These are phyloP conservation scores for Lepas anatifera DNA, from an alignment of 2,888 invertebrate genomes.

Conservation along the genomic window DNA sequence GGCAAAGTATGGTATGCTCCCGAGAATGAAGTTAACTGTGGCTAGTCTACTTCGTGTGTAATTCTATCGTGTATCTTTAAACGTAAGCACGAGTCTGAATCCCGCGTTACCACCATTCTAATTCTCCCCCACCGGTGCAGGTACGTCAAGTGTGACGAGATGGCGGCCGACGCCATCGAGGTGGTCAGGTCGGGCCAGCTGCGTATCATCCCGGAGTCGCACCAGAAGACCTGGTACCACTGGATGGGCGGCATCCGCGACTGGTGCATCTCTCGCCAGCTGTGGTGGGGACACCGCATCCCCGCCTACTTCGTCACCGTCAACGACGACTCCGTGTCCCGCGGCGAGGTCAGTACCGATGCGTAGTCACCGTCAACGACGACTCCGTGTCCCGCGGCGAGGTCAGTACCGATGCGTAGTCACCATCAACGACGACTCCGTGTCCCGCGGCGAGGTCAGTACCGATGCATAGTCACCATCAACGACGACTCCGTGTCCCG, in stretches of 20 bases:
- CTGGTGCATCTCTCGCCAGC: constrained; percentile 93
- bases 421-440: constrained; percentile 34
- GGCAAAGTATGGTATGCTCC: too few species aligned
- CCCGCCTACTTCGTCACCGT: constrained; percentile 75
- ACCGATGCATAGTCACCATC: constrained; percentile 62
- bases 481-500: constrained; percentile 26
- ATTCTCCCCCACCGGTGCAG: neutral
- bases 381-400: constrained; percentile 31
- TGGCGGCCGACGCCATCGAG: constrained; percentile 75
- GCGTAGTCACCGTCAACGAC: constrained; percentile 52
- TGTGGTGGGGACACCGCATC: constrained; percentile 99
- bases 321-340: constrained; percentile 35
- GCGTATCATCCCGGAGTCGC: constrained; percentile 78
- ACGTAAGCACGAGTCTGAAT: too few species aligned
- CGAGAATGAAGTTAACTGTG: too few species aligned
- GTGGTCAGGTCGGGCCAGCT: constrained; percentile 67
- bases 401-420: constrained; percentile 62
- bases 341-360: constrained; percentile 42
- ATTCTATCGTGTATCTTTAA: too few species aligned
- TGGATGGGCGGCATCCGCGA: constrained; percentile 94
- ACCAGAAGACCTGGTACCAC: constrained; percentile 84
- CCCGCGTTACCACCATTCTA: neutral
- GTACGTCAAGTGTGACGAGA: constrained; percentile 43
- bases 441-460: constrained; percentile 5
- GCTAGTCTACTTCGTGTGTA: too few species aligned